Conservation (phyloP, 2,797 vertebrate species). For the Cryptoprocta ferox region DNA sequence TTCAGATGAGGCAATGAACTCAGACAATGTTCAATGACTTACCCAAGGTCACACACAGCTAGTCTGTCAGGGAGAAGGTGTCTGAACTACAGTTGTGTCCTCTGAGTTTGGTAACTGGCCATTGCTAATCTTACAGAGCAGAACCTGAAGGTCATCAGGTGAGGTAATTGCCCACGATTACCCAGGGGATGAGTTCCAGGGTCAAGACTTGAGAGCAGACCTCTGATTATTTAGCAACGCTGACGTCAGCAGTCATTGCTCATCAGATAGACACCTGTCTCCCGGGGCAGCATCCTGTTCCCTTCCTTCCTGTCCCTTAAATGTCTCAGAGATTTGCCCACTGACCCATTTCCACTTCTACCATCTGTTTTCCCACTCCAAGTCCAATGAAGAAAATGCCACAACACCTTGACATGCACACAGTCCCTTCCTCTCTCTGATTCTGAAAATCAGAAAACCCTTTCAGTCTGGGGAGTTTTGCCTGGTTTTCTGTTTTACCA, state of each 20-base stretch:
- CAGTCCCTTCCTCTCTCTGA: not conserved
- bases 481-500: conserved; percentile 28
- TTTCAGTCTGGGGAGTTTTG: not conserved
- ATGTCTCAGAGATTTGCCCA: not conserved
- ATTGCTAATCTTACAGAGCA: not conserved
- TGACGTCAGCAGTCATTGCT: not conserved
- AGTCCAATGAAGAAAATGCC: not conserved
- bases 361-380: not conserved
- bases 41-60: not conserved
- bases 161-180: not conserved
- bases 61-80: not conserved
- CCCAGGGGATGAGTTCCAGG: not conserved
- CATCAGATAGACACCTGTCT: not conserved
- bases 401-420: not conserved
- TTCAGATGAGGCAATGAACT: conserved; percentile 7
- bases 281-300: not conserved
- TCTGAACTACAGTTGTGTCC: not conserved
- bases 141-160: not conserved
- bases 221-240: not conserved
- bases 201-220: not conserved
- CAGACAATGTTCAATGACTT: not conserved
- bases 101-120: not conserved
- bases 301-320: not conserved
- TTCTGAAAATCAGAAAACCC: not conserved
- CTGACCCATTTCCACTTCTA: not conserved